Base-by-base conservation (phyloP, 2,113 vertebrate genomes). In the Aythya baeri region DNA sequence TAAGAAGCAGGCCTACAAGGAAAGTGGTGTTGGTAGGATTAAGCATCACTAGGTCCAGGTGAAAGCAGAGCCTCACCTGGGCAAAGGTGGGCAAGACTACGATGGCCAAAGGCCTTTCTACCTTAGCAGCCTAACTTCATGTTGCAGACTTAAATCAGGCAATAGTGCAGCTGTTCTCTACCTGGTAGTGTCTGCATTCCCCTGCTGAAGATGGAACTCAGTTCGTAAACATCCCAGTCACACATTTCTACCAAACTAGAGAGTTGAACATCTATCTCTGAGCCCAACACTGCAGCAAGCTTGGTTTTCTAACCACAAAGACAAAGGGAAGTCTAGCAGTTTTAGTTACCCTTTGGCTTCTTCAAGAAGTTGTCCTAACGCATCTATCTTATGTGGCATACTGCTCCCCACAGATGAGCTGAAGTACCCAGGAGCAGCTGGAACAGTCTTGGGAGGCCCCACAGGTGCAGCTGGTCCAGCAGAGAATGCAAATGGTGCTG, bases 271-370 rank as follows among this genome's bases (percentile, higher is more conserved):
- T 27, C 63, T 83, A 29, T 27, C 58, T 52, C 46, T 61, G 68
- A 65, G 68, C 4, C 21, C 8, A 5, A 66, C 1, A 25, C n/a
- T n/a, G 44, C 85, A 91, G 71, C 25, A 21, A 63, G 14, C 7
- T 13, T 55, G 38, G 31, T 73, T 81, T 91, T 49, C 74, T 54
- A 85, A 63, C n/a, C 17, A 36, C n/a, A 88, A 54, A 77, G 36
- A 75, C 49, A 75, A 75, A 89, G 72, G 29, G 5, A 89, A 86
- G 34, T 3, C 32, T 62, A 82, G 41, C 83, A 41, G 17, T 93
- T 89, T 73, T 86, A 96, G 58, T 97, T 97, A 98, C 98, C 93
- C 97, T 98, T 96, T 98, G 91, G 95, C 91, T 71, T 98, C 98
- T 70, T 98, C 98, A 23, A 98, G 96, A 81, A 98, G 96, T 65